Evolutionary conservation across 64 coral and sea anemone genomes (phyloP).

Genomic region (Dendrophyllia cribrosa): DNA sequence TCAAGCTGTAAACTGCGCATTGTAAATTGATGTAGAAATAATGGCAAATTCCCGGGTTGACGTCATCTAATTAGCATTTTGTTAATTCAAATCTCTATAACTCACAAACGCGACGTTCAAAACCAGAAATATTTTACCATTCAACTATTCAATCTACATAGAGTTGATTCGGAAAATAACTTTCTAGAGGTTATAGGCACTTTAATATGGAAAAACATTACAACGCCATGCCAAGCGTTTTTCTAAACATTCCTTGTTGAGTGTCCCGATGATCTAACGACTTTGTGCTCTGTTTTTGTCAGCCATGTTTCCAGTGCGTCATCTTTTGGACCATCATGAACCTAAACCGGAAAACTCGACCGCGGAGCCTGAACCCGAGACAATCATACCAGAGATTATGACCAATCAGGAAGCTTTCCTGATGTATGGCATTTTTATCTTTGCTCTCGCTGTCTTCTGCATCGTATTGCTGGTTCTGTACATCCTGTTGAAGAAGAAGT

Average conservation of each 20-base stretch:
- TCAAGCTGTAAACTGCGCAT: too few species aligned
- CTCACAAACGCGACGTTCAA: too few species aligned
- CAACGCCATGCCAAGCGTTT: too few species aligned
- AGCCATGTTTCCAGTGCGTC: slow-evolving; percentile 16
- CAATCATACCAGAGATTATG: slow-evolving; percentile 59
- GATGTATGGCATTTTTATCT: slow-evolving; percentile 63
- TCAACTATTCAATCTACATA: too few species aligned
- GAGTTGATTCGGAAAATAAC: too few species aligned
- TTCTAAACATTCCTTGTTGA: background rate
- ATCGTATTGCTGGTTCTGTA: slow-evolving; percentile 45
- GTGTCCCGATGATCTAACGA: background rate
- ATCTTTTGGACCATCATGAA: slow-evolving; percentile 6
- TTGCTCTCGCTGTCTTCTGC: slow-evolving; percentile 47
- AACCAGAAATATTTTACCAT: too few species aligned
- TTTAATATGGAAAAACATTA: too few species aligned
- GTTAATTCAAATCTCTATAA: too few species aligned
- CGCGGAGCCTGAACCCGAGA: slow-evolving; percentile 31
- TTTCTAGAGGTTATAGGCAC: too few species aligned
- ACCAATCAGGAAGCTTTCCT: slow-evolving; percentile 58
- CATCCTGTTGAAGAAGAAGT: slow-evolving; percentile 37
- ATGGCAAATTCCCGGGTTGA: too few species aligned
- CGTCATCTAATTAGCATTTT: too few species aligned
- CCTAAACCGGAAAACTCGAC: slow-evolving; percentile 17
- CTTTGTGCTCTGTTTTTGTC: background rate
- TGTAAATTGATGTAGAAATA: too few species aligned